These are phyloP conservation scores for Zenarchopterus dispar DNA, from an alignment of 2,797 vertebrate species.

Conservation along the genomic window DNA sequence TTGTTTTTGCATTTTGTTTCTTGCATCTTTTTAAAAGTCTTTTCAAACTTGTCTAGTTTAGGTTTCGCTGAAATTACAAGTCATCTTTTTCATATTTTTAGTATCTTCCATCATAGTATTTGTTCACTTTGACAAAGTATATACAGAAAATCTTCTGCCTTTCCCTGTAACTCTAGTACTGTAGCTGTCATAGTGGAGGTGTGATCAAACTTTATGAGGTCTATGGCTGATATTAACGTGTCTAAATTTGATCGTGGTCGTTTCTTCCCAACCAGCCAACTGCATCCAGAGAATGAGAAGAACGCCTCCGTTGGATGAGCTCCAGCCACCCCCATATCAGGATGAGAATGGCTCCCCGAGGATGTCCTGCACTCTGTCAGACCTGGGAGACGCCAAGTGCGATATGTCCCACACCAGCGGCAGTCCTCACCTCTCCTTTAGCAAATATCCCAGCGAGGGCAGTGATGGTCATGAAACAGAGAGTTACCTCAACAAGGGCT, in stretches of 20 bases:
- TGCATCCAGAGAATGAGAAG: slow-evolving; percentile 98
- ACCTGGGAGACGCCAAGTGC: slow-evolving; percentile 92
- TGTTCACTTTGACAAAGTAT: no score
- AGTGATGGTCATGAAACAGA: slow-evolving; percentile 89
- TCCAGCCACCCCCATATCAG: slow-evolving; percentile 95
- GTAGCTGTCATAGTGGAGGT: background rate
- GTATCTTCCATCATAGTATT: no score
- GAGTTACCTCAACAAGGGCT: slow-evolving; percentile 94
- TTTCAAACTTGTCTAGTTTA: no score
- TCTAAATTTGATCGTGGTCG: background rate
- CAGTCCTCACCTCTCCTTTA: slow-evolving; percentile 90
- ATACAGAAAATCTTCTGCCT: no score
- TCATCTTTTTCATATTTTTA: no score
- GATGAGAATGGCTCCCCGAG: slow-evolving; percentile 95
- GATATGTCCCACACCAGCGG: slow-evolving; percentile 91
- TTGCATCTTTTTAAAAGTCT: no score
- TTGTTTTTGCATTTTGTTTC: no score
- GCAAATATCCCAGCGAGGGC: slow-evolving; percentile 92
- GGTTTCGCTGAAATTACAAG: no score
- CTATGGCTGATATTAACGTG: no score
- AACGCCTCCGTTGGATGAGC: slow-evolving; percentile 93
- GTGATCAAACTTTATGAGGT: background rate
- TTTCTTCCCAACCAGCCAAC: slow-evolving; percentile 77
- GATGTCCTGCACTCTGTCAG: slow-evolving; percentile 93
- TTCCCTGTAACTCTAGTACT: no score